phyloP scores from a whole-genome alignment of 2,797 vertebrate species.

The Myotis planiceps region DNA sequence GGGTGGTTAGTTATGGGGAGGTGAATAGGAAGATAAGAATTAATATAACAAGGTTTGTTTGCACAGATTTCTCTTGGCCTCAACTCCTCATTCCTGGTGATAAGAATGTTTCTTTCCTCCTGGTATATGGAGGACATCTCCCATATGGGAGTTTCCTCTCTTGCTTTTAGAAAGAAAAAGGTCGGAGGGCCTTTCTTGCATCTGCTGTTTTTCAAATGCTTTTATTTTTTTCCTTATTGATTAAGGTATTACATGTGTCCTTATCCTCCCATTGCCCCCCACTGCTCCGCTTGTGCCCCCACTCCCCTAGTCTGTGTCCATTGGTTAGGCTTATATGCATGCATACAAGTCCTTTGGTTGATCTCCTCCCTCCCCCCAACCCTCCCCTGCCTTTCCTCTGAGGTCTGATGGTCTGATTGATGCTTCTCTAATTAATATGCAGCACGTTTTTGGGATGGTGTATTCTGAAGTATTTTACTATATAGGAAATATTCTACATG shows the following conservation, averaged over 20 bases:
- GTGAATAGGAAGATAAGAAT: background rate
- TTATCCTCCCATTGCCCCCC: too few species aligned
- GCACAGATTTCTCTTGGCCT: background rate
- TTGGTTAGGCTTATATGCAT: too few species aligned
- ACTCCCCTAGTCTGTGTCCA: too few species aligned
- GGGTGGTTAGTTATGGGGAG: background rate
- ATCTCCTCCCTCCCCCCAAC: too few species aligned
- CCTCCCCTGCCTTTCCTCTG: too few species aligned
- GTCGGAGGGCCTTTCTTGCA: background rate
- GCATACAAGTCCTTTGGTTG: too few species aligned
- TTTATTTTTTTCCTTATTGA: background rate
- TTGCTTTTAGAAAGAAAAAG: background rate
- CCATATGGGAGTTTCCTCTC: background rate
- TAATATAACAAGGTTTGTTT: background rate
- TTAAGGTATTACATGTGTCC: too few species aligned
- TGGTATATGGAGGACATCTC: background rate
- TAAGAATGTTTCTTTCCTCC: background rate
- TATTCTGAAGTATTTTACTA: background rate
- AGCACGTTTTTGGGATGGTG: background rate
- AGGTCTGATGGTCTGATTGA: too few species aligned
- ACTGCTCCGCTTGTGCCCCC: too few species aligned
- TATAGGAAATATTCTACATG: background rate
- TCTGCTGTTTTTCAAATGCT: background rate
- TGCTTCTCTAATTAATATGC: background rate
- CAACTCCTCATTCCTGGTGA: background rate